Conservation (phyloP, 1,140 invertebrate species). For the Bradysia coprophila region DNA sequence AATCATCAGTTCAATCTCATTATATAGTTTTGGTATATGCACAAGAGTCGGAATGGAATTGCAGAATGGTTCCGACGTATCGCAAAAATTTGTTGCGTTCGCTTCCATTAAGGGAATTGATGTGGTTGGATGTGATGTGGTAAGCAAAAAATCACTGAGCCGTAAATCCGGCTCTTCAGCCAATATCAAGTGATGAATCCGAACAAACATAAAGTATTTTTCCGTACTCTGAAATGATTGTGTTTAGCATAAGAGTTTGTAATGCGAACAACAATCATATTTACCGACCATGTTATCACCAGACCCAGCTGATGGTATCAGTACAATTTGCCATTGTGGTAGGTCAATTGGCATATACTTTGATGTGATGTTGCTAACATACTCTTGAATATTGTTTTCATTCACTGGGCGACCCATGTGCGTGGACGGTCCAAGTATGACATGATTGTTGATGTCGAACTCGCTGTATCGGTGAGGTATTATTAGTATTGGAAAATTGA, state of each 20-base stretch:
- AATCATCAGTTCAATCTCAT: conserved; percentile 42
- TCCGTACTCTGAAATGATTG: conserved; percentile 29
- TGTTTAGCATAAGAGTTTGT: too few species aligned
- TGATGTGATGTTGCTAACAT: conserved; percentile 54
- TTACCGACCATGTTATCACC: too few species aligned
- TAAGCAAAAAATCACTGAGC: conserved; percentile 50
- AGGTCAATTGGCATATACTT: conserved; percentile 47
- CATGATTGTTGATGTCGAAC: conserved; percentile 53
- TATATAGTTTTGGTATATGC: conserved; percentile 42
- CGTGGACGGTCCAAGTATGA: conserved; percentile 35
- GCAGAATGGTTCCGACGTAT: conserved; percentile 27
- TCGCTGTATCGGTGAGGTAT: conserved; percentile 8
- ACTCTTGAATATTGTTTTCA: conserved; percentile 59
- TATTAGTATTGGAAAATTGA: neutral
- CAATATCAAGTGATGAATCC: conserved; percentile 56
- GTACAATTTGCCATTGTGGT: conserved; percentile 63
- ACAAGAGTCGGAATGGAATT: conserved; percentile 37
- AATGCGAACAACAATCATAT: neutral
- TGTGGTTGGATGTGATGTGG: conserved; percentile 25
- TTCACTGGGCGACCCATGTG: conserved; percentile 45
- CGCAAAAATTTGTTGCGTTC: neutral
- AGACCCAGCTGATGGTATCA: too few species aligned
- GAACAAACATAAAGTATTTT: conserved; percentile 48
- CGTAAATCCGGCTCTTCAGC: conserved; percentile 44
- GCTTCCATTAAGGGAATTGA: conserved; percentile 1